phyloP scores from a whole-genome alignment of 2,113 vertebrate genomes.

The Nannospalax galili region DNA sequence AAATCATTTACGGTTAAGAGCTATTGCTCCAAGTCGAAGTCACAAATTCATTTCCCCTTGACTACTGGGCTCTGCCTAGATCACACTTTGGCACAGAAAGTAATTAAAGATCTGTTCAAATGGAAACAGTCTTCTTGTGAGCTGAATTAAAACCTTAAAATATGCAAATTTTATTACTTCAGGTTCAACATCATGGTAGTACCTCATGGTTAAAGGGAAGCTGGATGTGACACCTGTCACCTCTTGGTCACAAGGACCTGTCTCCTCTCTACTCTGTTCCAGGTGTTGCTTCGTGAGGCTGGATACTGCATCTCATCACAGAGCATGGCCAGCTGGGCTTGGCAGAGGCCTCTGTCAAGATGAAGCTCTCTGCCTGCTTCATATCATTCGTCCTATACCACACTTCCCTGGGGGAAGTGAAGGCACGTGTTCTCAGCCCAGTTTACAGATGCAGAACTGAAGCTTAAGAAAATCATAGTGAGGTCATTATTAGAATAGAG shows the following conservation, averaged over 20 bases:
- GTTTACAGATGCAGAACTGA: not conserved
- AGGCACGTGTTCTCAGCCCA: not conserved
- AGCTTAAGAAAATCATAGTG: not conserved
- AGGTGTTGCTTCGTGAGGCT: not conserved
- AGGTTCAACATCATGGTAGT: not conserved
- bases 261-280: not conserved
- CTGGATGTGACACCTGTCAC: not conserved
- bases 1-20: constrained; percentile 23
- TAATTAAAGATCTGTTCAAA: constrained; percentile 15
- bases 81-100: constrained; percentile 8
- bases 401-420: not conserved
- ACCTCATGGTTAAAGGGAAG: not conserved
- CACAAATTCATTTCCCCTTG: not conserved
- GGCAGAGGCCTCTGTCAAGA: not conserved
- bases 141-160: constrained; percentile 44
- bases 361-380: not conserved
- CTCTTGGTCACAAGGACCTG: constrained; percentile 1
- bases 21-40: not conserved
- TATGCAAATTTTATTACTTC: not conserved
- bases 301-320: not conserved
- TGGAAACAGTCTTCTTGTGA: constrained; percentile 46
- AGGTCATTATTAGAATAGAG: not conserved
- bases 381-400: not conserved
- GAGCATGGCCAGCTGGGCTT: not conserved
- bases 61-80: not conserved